A percentile compares a stretch with the other conserved stretches of the same genome.
These are phyloP conservation scores for Acronicta psi DNA, from an alignment of 2,888 invertebrate genomes.

Conservation along the genomic window DNA sequence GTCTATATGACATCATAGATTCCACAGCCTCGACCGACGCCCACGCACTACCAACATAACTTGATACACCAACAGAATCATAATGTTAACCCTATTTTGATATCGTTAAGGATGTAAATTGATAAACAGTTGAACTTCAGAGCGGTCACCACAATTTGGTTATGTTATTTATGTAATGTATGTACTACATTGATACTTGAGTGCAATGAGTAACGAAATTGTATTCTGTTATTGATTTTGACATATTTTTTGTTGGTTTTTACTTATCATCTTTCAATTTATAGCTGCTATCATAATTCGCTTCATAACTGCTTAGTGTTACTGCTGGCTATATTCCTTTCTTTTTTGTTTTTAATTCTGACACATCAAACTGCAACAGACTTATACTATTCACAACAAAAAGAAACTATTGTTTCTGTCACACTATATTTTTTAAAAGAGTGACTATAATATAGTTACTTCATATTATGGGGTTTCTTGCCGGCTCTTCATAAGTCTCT, in stretches of 20 bases:
- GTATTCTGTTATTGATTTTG: constrained; percentile 31
- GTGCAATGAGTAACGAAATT: constrained; percentile 33
- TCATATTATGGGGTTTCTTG: too few species aligned
- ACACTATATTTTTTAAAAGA: too few species aligned
- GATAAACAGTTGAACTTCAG: not conserved
- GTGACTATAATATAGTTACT: too few species aligned
- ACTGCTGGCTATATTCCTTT: too few species aligned
- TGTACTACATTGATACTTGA: constrained; percentile 53
- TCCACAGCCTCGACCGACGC: constrained; percentile 63
- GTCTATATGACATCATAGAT: constrained; percentile 71
- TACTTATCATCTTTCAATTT: not conserved
- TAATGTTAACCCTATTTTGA: constrained; percentile 23
- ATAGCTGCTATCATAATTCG: not conserved
- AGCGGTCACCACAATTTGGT: constrained; percentile 13
- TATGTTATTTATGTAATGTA: constrained; percentile 45
- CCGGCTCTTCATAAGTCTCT: too few species aligned
- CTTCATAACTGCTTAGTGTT: too few species aligned
- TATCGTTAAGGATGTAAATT: constrained; percentile 29
- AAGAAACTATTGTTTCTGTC: too few species aligned
- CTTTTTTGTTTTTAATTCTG: too few species aligned
- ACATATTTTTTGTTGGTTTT: not conserved
- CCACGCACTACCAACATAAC: constrained; percentile 57
- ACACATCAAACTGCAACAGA: too few species aligned
- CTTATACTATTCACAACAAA: too few species aligned
- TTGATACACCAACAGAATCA: constrained; percentile 11